Base-by-base conservation (phyloP, 2,797 vertebrate genomes). In the Brotula barbata region DNA sequence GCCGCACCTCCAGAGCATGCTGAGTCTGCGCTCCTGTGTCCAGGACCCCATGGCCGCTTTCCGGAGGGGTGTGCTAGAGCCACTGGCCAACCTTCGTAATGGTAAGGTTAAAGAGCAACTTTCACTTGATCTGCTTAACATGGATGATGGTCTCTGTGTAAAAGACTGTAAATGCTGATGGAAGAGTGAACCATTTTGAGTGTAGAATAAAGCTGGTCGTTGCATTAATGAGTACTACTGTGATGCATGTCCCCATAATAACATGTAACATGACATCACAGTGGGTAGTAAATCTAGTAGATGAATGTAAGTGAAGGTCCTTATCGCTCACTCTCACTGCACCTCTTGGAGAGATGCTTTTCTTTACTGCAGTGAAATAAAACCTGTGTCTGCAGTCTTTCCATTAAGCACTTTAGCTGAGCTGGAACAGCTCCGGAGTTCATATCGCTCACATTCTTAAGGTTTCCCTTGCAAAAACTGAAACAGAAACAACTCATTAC, bases 11-110 rank as follows among this genome's bases (percentile, higher is more conserved):
- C 97, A 98, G 88, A 95, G 94, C 88, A 91, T 98, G 94, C 95
- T 99, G 15, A 99, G 95, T 82, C 91, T 99, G 28, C 88, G 97
- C 42, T 96, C 97, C 17, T 99, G 97, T 9, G 96, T 99, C 31
- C 97, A 99, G 68, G 97, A 99, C 67, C 97, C 97, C 0, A 90
- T 92, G 64, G 93, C 93, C 0, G 96, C 97, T 39, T 95, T 99
- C 81, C 88, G 83, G 55, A 92, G 96, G 58, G 97, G 97, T 0
- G 92, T 99, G 45, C 77, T 99, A 66, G 95, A 99, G 21, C 97
- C 97, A 0, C 92, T 99, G 2, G 63, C 81, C 37, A 92, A 51
- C 80, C 93, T 99, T 43, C 92, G 94, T 68, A 95, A 92, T 78
- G 97, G 97, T 99, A 92, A 19, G n/a, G n/a, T n/a, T n/a, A n/a